Base-by-base conservation (phyloP, 2,113 vertebrate genomes). In the Oophaga pumilio region DNA sequence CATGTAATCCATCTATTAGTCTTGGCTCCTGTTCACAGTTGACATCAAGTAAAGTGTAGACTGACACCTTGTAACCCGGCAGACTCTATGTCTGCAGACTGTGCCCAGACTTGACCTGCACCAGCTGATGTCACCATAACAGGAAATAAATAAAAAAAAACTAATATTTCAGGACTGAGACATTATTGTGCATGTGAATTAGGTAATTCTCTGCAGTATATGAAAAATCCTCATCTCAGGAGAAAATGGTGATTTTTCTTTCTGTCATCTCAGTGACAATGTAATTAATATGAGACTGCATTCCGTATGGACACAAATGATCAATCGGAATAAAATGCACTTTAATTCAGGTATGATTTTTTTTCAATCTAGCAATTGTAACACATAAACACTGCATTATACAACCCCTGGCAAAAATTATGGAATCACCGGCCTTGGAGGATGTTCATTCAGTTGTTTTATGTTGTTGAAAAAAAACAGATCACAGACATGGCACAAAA, bases 111-210 rank as follows among this genome's bases (percentile, higher is more conserved):
- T 33, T 50, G 57, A 18, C 22, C 8, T 49, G 49, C 69, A 85
- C n/a, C 18, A 50, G 52, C 56, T 85, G 69, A 73, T 60, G 68
- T 59, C 52, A 59, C 11, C 53, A 71, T 10, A 74, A 20, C 22
- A 84, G 57, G 74, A 85, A 60, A 78, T 66, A 78, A 68, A 86
- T 86, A 50, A 78, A 60, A 53, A n/a, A 66, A 22, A 78, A 22
- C 49, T 53, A 57, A 82, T 52, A 76, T 76, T 74, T 64, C 68
- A 82, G 22, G 79, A 53, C 33, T 64, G 79, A 76, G 80, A 87
- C 26, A 74, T 81, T 87, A 80, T 80, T 73, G 24, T 71, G 77
- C 86, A 82, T 53, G 17, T 12, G 73, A 82, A 87, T 82, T 33
- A 82, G 57, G 71, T 88, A 43, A 76, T 83, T 76, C n/a, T 33